These are phyloP conservation scores for Orchestia grillus DNA, from an alignment of 1,140 invertebrate genomes.

Conservation along the genomic window DNA sequence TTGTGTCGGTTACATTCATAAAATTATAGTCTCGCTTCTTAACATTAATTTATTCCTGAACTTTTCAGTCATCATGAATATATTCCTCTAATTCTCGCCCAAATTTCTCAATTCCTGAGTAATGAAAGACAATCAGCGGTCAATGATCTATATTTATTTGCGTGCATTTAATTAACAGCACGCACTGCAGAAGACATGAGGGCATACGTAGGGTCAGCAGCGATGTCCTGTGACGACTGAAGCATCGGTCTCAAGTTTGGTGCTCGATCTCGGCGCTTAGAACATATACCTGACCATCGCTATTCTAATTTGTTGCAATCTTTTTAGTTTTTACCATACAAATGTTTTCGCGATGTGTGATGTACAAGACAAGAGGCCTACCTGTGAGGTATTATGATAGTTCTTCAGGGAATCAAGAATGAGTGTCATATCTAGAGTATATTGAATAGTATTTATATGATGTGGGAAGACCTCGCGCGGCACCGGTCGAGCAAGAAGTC, in stretches of 20 bases:
- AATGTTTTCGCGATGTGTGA: background rate
- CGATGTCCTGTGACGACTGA: background rate
- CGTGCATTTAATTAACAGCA: background rate
- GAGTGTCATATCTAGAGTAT: background rate
- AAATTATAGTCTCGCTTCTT: background rate
- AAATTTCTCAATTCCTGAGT: background rate
- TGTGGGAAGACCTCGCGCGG: background rate
- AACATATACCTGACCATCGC: background rate
- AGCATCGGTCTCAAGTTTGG: background rate
- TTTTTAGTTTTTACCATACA: background rate
- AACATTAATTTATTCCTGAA: background rate
- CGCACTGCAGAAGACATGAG: background rate
- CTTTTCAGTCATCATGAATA: background rate
- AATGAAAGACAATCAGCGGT: background rate
- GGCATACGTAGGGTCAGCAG: background rate
- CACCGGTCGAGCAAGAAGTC: background rate
- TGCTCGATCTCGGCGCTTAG: background rate
- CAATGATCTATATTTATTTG: background rate
- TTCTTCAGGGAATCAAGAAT: background rate
- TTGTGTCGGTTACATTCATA: background rate
- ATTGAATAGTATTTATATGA: constrained; percentile 1
- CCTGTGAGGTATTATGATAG: background rate
- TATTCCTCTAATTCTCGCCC: background rate
- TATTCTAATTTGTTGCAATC: background rate
- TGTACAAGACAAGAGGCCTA: background rate